Percentiles rank a stretch among this genome's conserved stretches.
Conservation (phyloP, 2,113 vertebrate genomes). For the Rallus limicola region DNA sequence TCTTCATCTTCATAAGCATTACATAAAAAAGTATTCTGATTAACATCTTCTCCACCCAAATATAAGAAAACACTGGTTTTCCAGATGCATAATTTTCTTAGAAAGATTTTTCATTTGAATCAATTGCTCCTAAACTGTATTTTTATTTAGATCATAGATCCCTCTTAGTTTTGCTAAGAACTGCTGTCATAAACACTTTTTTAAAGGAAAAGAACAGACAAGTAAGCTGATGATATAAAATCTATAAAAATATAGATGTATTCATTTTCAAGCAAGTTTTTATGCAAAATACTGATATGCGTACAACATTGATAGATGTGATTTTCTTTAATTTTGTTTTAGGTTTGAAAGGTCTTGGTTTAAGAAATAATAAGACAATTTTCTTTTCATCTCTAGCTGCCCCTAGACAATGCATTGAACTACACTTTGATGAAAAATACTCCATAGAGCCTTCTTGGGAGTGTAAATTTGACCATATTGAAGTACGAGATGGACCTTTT, state of each 20-base stretch:
- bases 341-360: background rate
- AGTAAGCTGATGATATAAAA: background rate
- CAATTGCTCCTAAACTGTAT: background rate
- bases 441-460: constrained; percentile 99
- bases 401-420: constrained; percentile 97
- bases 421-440: constrained; percentile 97
- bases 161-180: background rate
- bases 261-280: background rate
- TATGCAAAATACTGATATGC: background rate
- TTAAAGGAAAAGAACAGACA: background rate
- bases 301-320: background rate
- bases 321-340: background rate
- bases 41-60: rapidly evolving
- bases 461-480: constrained; percentile 99
- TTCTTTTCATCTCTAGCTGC: constrained; percentile 82
- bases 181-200: background rate
- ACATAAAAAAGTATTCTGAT: background rate
- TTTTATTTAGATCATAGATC: background rate
- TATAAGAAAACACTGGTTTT: background rate
- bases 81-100: background rate
- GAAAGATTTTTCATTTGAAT: background rate
- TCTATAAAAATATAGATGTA: background rate
- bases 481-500: constrained; percentile 98
- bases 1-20: background rate
- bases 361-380: background rate